These are phyloP conservation scores for Agrilus mali DNA, from an alignment of 2,888 invertebrate species.

Conservation along the genomic window DNA sequence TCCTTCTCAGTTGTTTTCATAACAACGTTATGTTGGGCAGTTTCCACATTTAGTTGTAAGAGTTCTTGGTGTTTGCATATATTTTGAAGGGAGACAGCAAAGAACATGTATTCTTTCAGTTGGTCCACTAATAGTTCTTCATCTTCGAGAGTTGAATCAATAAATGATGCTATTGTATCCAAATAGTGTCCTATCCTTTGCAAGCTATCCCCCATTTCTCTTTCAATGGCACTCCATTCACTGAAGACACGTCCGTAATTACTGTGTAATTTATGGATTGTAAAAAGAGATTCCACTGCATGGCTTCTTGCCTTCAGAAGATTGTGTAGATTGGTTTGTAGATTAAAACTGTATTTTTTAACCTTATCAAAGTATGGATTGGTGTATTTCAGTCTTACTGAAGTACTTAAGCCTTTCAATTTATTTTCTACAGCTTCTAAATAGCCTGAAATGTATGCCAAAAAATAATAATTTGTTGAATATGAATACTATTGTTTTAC, in stretches of 20 bases:
- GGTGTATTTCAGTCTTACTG: conserved; percentile 59
- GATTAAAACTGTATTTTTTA: conserved; percentile 60
- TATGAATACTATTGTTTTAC: conserved; percentile 29
- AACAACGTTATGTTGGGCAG: conserved; percentile 46
- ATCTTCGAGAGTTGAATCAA: conserved; percentile 64
- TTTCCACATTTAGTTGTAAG: conserved; percentile 57
- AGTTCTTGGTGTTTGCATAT: conserved; percentile 64
- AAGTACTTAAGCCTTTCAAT: conserved; percentile 59
- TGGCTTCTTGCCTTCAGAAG: conserved; percentile 49
- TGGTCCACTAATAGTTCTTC: conserved; percentile 75
- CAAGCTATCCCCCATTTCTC: conserved; percentile 65
- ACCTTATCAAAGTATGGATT: conserved; percentile 62
- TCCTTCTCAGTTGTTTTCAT: conserved; percentile 41
- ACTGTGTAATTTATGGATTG: conserved; percentile 65
- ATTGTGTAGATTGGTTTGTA: conserved; percentile 50
- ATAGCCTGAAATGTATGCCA: conserved; percentile 42
- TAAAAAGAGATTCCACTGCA: conserved; percentile 64
- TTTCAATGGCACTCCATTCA: conserved; percentile 76
- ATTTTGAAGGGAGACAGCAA: conserved; percentile 59
- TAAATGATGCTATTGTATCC: conserved; percentile 39
- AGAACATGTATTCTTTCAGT: conserved; percentile 71
- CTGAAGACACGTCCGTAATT: conserved; percentile 73
- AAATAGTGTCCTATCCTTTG: conserved; percentile 56
- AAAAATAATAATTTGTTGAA: conserved; percentile 1
- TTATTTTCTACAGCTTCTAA: conserved; percentile 66